Evolutionary conservation across 2,113 vertebrate species (phyloP).

Genomic region (Gulo gulo): DNA sequence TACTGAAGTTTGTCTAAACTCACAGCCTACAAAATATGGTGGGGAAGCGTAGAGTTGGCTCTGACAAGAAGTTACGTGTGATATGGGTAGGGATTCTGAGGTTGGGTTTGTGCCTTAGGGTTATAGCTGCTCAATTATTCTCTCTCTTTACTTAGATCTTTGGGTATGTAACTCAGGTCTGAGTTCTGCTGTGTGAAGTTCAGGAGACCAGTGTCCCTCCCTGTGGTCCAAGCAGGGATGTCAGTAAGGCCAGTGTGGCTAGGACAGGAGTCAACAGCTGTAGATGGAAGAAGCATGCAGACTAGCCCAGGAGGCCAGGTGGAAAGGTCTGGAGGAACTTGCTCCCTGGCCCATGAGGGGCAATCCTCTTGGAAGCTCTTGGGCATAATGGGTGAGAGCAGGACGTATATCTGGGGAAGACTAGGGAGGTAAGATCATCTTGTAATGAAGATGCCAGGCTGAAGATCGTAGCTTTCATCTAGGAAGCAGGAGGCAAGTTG

Average conservation of each 20-base stretch:
- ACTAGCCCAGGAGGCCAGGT: no score
- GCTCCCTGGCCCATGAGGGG: accelerated
- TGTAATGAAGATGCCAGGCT: not conserved
- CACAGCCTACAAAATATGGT: not conserved
- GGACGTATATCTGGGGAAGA: not conserved
- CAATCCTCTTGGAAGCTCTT: not conserved
- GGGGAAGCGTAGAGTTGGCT: not conserved
- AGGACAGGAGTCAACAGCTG: no score
- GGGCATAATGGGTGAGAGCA: not conserved
- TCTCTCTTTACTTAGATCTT: not conserved
- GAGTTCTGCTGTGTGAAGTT: not conserved
- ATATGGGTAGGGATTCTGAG: not conserved
- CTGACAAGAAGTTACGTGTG: not conserved
- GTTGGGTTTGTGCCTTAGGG: not conserved
- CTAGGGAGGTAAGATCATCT: not conserved
- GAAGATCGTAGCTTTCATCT: not conserved
- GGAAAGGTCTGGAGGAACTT: not conserved
- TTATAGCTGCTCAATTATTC: not conserved
- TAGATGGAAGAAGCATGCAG: not conserved
- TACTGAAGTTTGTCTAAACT: not conserved
- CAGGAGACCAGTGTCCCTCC: not conserved
- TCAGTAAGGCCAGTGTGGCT: not conserved
- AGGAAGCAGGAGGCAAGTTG: not conserved
- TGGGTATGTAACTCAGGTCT: not conserved
- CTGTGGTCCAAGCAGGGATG: not conserved